Conservation (phyloP, 2,888 invertebrate genomes). For the Acleris cristana region DNA sequence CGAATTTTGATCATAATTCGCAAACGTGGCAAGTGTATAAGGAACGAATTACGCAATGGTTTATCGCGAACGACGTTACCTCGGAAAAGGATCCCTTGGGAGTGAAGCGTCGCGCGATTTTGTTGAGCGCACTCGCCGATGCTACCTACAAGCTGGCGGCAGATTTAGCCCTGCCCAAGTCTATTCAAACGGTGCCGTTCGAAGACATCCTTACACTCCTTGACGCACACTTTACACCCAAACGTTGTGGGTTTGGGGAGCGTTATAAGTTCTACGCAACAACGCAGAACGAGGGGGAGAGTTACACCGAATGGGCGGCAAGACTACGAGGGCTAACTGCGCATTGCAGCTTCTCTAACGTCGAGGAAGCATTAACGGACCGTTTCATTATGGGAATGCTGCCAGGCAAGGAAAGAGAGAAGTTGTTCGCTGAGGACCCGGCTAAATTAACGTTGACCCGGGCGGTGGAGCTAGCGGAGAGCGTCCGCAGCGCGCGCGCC, state of each 20-base stretch:
- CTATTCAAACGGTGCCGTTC: slow-evolving; percentile 36
- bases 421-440: slow-evolving; percentile 5
- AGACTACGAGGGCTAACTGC: slow-evolving; percentile 3
- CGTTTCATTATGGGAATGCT: slow-evolving; percentile 4
- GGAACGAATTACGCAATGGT: slow-evolving; percentile 12
- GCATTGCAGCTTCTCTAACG: neutral
- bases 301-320: slow-evolving; percentile 1
- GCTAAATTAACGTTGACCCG: neutral
- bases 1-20: slow-evolving; percentile 8
- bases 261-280: neutral
- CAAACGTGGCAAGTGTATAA: slow-evolving; percentile 3
- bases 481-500: slow-evolving; percentile 6
- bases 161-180: slow-evolving; percentile 39
- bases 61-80: slow-evolving; percentile 21
- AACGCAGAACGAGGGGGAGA: neutral
- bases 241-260: neutral
- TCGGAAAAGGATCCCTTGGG: neutral
- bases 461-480: slow-evolving; percentile 9
- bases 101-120: slow-evolving; percentile 30
- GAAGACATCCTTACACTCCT: slow-evolving; percentile 35
- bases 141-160: slow-evolving; percentile 40
- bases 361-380: slow-evolving; percentile 1
- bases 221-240: slow-evolving; percentile 8
- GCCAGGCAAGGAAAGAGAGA: slow-evolving; percentile 3
- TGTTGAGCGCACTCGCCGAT: slow-evolving; percentile 41